Percentiles rank a stretch among this genome's conserved stretches.
These are phyloP conservation scores for Sinosuthora webbiana DNA, from an alignment of 2,113 vertebrate species.

Conservation along the genomic window DNA sequence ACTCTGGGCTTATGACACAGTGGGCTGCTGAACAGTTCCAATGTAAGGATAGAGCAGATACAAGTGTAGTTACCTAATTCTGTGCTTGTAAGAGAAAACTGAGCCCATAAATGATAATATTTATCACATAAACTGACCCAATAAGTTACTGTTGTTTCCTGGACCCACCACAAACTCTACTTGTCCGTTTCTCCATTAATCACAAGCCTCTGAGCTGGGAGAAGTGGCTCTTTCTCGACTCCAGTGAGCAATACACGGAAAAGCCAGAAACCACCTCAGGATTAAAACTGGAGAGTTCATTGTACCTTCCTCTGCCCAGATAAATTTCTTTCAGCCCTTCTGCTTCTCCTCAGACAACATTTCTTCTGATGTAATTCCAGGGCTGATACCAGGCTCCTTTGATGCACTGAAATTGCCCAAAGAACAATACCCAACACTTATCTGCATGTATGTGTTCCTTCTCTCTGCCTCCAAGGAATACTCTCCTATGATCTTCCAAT, in stretches of 20 bases:
- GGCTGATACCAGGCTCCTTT: slow-evolving; percentile 16
- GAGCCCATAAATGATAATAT: not conserved
- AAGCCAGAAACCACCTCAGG: not conserved
- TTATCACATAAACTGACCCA: not conserved
- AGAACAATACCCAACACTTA: slow-evolving; percentile 8
- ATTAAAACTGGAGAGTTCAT: not conserved
- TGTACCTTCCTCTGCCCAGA: not conserved
- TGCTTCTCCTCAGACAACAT: not conserved
- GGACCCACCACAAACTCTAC: not conserved
- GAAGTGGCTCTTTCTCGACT: not conserved
- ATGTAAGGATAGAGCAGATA: not conserved
- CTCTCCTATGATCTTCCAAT: not conserved
- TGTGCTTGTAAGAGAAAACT: not conserved
- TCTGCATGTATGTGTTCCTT: slow-evolving; percentile 12
- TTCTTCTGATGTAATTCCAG: slow-evolving; percentile 33
- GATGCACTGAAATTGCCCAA: not conserved
- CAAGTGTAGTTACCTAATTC: not conserved
- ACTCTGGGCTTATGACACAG: not conserved
- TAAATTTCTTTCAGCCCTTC: not conserved
- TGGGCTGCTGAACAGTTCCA: fast-evolving
- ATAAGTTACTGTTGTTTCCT: not conserved
- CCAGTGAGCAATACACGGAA: not conserved
- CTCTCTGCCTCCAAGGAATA: slow-evolving; percentile 17
- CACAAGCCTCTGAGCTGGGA: not conserved
- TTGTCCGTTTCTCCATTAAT: not conserved